phyloP scores from a whole-genome alignment of 2,797 vertebrate genomes.

The Alosa sapidissima region DNA sequence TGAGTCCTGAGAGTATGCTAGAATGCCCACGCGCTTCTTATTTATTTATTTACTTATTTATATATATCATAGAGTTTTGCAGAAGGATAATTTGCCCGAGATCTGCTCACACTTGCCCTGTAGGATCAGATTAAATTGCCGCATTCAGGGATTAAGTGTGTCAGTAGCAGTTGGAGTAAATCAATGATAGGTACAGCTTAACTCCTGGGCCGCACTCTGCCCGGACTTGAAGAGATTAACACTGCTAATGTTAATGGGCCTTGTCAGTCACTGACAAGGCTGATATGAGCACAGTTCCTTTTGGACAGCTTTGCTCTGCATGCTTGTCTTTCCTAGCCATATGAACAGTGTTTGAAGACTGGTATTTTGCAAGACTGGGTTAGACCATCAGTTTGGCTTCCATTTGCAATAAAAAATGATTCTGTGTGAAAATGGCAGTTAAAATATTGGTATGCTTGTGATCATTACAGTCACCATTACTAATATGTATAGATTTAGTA shows the following conservation, averaged over 20 bases:
- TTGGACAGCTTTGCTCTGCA: slow-evolving; percentile 30
- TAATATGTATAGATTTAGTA: background rate
- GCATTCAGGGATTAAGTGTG: slow-evolving; percentile 69
- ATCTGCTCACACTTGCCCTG: slow-evolving; percentile 62
- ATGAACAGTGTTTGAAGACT: background rate
- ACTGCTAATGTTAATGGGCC: slow-evolving; percentile 67
- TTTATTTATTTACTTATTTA: background rate
- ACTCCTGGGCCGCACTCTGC: slow-evolving; percentile 58
- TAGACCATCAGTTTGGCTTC: background rate
- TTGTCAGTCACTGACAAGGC: slow-evolving; percentile 62
- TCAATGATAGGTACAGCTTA: slow-evolving; percentile 68
- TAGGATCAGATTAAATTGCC: slow-evolving; percentile 64
- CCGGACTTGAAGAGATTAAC: slow-evolving; percentile 68
- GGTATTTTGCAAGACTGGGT: background rate
- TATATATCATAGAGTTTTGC: background rate
- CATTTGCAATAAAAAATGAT: background rate
- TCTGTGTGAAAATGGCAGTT: background rate
- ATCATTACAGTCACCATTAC: background rate
- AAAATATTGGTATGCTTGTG: background rate
- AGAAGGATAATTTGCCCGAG: slow-evolving; percentile 35
- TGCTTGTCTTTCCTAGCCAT: background rate
- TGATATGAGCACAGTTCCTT: background rate
- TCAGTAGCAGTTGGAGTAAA: slow-evolving; percentile 57
- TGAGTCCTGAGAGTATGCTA: background rate
- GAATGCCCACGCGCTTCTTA: background rate